These are phyloP conservation scores for Hypotaenidia okinawae DNA, from an alignment of 2,797 vertebrate genomes.

Conservation along the genomic window DNA sequence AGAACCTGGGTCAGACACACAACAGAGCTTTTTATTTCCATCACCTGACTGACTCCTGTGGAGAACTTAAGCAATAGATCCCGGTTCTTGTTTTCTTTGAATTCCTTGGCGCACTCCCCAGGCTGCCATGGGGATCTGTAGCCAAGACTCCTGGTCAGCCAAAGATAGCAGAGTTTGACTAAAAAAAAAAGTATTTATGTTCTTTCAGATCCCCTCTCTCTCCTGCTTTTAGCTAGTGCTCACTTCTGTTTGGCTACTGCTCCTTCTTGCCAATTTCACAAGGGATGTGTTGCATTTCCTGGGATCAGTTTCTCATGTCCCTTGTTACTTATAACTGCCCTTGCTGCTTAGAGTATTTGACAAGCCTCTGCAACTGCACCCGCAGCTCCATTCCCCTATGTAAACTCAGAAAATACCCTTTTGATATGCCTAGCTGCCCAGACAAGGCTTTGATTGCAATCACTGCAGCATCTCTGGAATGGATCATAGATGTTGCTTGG, in stretches of 20 bases:
- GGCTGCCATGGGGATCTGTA: conserved; percentile 24
- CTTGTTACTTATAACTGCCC: neutral
- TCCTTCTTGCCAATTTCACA: neutral
- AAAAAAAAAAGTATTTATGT: neutral
- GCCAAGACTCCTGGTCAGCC: conserved; percentile 18
- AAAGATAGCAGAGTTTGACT: conserved; percentile 59
- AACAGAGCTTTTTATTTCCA: conserved; percentile 50
- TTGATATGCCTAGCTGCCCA: neutral
- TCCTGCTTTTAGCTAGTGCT: conserved; percentile 11
- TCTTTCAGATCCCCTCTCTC: neutral
- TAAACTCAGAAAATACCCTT: neutral
- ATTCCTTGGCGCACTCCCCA: conserved; percentile 39
- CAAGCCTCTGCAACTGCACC: neutral
- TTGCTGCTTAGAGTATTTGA: neutral
- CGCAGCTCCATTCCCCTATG: neutral
- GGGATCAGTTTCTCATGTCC: neutral
- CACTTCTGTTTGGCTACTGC: conserved; percentile 1
- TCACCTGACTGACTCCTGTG: conserved; percentile 53
- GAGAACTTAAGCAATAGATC: conserved; percentile 51
- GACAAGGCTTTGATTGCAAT: neutral
- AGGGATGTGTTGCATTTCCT: neutral
- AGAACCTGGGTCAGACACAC: conserved; percentile 30
- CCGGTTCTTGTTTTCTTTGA: conserved; percentile 58
- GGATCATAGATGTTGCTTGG: neutral
- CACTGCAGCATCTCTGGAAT: neutral